Evolutionary conservation across 1,140 invertebrate genomes (phyloP).

Genomic region (Drosophila sulfurigaster): DNA sequence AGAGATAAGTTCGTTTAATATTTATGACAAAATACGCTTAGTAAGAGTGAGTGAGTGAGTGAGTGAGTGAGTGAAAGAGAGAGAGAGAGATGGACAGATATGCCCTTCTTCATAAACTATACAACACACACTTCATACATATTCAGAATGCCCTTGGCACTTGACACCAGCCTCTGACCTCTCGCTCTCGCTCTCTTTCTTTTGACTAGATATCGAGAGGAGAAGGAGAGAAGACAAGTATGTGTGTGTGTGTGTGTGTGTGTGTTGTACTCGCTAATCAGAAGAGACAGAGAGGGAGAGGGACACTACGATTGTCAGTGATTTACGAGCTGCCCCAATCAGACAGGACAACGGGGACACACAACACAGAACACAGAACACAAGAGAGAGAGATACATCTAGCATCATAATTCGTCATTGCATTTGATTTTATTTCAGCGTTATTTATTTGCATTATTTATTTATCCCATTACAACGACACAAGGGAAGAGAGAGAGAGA

Average conservation of each 20-base stretch:
- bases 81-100: conserved; percentile 4
- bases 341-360: conserved; percentile 61
- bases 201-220: neutral
- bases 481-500: neutral
- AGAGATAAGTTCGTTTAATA: conserved; percentile 84
- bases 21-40: conserved; percentile 74
- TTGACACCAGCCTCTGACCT: conserved; percentile 63
- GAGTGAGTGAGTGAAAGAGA: neutral
- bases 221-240: neutral
- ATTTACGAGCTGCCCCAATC: conserved; percentile 80
- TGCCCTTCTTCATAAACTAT: conserved; percentile 28
- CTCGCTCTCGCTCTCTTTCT: no score
- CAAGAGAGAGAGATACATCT: conserved; percentile 21
- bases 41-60: neutral
- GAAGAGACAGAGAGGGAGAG: conserved; percentile 30
- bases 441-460: conserved; percentile 83
- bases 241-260: conserved; percentile 6
- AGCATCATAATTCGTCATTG: conserved; percentile 80
- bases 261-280: conserved; percentile 56
- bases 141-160: conserved; percentile 76
- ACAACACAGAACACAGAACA: neutral
- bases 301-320: conserved; percentile 59
- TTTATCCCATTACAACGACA: conserved; percentile 71
- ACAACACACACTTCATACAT: conserved; percentile 41
- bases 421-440: conserved; percentile 81